phyloP scores from a whole-genome alignment of 2,888 invertebrate genomes.

The Gortyna flavago region DNA sequence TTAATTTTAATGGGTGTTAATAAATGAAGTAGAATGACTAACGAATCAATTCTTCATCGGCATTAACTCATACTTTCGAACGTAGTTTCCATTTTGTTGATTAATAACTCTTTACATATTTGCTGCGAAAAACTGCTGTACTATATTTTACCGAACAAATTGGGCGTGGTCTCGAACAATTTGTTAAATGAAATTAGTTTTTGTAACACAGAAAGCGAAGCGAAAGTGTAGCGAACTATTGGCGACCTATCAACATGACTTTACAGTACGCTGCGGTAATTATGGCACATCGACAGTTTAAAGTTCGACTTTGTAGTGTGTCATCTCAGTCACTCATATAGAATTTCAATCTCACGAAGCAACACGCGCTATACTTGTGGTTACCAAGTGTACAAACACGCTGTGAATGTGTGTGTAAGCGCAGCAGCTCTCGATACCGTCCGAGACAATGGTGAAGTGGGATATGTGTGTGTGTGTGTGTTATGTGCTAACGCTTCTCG shows the following conservation, averaged over 20 bases:
- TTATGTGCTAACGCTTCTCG: no score
- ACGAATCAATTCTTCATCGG: slow-evolving; percentile 48
- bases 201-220: neutral
- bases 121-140: slow-evolving; percentile 27
- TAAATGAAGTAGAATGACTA: slow-evolving; percentile 41
- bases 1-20: slow-evolving; percentile 45
- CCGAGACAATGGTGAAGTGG: no score
- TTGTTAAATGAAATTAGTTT: neutral
- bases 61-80: slow-evolving; percentile 44
- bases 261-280: neutral
- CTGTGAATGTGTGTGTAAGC: no score
- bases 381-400: neutral
- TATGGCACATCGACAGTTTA: neutral
- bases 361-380: neutral
- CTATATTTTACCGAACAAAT: neutral
- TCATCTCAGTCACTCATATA: neutral
- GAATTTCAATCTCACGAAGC: neutral
- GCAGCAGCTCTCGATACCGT: no score
- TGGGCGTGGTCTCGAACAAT: neutral
- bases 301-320: neutral
- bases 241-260: neutral
- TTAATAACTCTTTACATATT: slow-evolving; percentile 50
- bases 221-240: neutral
- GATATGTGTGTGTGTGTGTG: no score
- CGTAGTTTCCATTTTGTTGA: slow-evolving; percentile 44